Percentiles rank a stretch among this genome's conserved stretches.
These are phyloP conservation scores for roundworm (Caenorhabditis elegans) DNA, from an alignment of 1,140 invertebrate species.

Conservation along the genomic window WBcel235 BX284606.5:15842501-15843000, in stretches of 20 bases:
- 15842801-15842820: background rate
- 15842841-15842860: background rate
- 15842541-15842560: no score
- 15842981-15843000: no score
- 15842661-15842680: conserved; percentile 51
- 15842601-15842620: background rate
- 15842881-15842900: no score
- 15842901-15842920: no score
- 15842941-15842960: no score
- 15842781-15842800: background rate
- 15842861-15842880: no score
- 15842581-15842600: background rate
- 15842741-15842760: conserved; percentile 4
- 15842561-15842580: background rate
- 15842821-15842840: background rate
- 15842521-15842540: no score
- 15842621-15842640: conserved; percentile 40
- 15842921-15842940: no score
- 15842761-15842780: background rate
- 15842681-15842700: conserved; percentile 46
- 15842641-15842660: conserved; percentile 39
- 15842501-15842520: conserved; percentile 2
- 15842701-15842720: conserved; percentile 46
- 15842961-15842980: no score
- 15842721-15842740: conserved; percentile 42